These are phyloP conservation scores for Agrilus cyanescens DNA, from an alignment of 2,888 invertebrate genomes.

Conservation along the genomic window DNA sequence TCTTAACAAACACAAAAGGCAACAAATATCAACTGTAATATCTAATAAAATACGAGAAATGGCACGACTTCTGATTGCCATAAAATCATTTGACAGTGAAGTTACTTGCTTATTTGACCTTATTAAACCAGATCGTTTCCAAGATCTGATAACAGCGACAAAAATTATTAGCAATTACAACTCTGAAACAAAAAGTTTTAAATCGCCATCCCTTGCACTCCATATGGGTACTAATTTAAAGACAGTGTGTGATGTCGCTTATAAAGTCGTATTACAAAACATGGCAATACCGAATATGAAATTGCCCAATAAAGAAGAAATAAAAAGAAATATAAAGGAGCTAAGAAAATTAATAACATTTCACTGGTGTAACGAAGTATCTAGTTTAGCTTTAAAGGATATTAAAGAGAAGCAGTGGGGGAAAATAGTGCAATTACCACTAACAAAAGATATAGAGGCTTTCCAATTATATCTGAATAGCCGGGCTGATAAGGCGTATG, in stretches of 20 bases:
- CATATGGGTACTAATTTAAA: too few relatives aligned
- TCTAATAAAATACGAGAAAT: too few relatives aligned
- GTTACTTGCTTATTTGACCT: constrained; percentile 9
- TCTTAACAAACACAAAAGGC: too few relatives aligned
- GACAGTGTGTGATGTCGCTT: too few relatives aligned
- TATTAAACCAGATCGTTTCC: constrained; percentile 8
- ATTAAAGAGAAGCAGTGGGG: constrained; percentile 17
- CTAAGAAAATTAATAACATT: constrained; percentile 10
- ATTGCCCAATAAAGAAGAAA: constrained; percentile 3
- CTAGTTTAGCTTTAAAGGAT: constrained; percentile 18
- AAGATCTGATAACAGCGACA: constrained; percentile 4
- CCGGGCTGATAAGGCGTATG: constrained; percentile 10
- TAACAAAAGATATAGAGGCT: constrained; percentile 14
- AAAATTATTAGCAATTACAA: constrained; percentile 8
- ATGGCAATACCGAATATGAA: too few relatives aligned
- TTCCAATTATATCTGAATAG: constrained; percentile 13
- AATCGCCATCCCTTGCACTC: too few relatives aligned
- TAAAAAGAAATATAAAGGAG: constrained; percentile 8
- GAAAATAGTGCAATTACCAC: constrained; percentile 14
- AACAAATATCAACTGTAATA: too few relatives aligned
- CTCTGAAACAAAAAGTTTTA: too few relatives aligned
- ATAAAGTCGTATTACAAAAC: too few relatives aligned
- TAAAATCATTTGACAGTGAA: too few relatives aligned
- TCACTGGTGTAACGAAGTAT: constrained; percentile 20
- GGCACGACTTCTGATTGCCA: too few relatives aligned